Evolutionary conservation across 2,113 vertebrate species (phyloP).

Genomic region (Morone chrysops): DNA sequence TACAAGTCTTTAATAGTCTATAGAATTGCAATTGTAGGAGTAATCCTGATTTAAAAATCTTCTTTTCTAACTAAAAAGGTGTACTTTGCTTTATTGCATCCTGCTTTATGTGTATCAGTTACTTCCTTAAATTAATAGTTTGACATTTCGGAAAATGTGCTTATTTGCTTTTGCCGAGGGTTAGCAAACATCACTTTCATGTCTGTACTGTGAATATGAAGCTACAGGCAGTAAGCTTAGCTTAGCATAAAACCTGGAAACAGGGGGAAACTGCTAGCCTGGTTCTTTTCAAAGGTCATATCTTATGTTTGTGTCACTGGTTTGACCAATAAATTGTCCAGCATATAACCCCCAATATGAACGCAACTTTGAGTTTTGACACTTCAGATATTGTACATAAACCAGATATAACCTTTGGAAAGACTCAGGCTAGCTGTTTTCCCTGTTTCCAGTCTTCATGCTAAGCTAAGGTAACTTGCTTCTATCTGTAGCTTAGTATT

Average conservation of each 20-base stretch:
- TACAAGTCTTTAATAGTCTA: neutral
- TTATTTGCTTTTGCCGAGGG: too few species aligned
- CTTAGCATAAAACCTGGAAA: neutral
- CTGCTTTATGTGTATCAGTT: too few species aligned
- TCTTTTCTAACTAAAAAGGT: conserved; percentile 16
- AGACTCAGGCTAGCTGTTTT: neutral
- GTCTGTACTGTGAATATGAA: neutral
- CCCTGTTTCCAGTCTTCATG: neutral
- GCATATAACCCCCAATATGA: too few species aligned
- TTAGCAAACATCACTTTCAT: neutral
- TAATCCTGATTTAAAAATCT: conserved; percentile 30
- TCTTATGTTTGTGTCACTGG: too few species aligned
- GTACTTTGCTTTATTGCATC: neutral
- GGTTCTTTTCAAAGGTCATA: neutral
- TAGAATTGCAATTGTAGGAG: neutral
- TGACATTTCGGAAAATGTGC: too few species aligned
- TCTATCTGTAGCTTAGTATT: neutral
- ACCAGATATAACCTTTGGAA: neutral
- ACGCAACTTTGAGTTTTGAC: too few species aligned
- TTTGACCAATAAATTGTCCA: too few species aligned
- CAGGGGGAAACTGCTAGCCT: neutral
- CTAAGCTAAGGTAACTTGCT: conserved; percentile 1
- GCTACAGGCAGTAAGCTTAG: neutral
- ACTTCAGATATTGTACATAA: neutral
- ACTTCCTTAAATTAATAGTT: too few species aligned